Evolutionary conservation across 2,113 vertebrate genomes (phyloP), one percentile per base, ranked within the genome.

Genomic region (Mystacornis crossleyi): DNA sequence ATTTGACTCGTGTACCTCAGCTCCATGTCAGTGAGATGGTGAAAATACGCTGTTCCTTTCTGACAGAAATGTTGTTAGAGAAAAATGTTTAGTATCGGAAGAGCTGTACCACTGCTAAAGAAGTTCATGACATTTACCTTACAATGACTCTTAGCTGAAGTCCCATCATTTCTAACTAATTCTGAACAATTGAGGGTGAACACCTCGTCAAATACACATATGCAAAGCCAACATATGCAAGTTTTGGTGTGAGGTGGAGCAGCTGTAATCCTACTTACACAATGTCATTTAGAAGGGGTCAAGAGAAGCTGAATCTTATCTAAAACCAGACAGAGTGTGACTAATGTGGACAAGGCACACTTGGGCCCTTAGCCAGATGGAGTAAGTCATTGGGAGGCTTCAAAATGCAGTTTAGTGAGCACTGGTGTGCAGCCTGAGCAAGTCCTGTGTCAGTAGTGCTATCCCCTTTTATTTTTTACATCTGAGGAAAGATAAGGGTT

Each of bases 401-500:
- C 38, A 80, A 91, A 93, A 82, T 34, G 25, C 21, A 78, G 31
- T 16, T 88, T 5, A 48, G n/a, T 34, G 70, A 82, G 29, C 61
- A 73, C 4, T 78, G 48, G 60, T 40, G 40, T 48, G 43, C 58
- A 94, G 67, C 38, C 54, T 66, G 34, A 60, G 33, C 66, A 92
- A 70, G 15, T 20, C 54, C 90, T 64, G 9, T 83, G 38, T 43
- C 43, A 93, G 64, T 33, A 86, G 34, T 28, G 33, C 29, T 87
- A 75, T 69, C 26, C 88, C 47, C 45, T 82, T 75, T 62, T 48
- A 36, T 55, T 93, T 89, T 94, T 77, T 54, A 64, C 47, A 86
- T 61, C 43, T 73, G n/a, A 77, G 19, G 13, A 80, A 90, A 73
- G 58, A 83, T 71, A 94, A 70, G 42, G 4, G 34, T 87, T 92